Base-by-base conservation (phyloP, 1,140 invertebrate genomes). In the Macrocentrus cingulum region DNA sequence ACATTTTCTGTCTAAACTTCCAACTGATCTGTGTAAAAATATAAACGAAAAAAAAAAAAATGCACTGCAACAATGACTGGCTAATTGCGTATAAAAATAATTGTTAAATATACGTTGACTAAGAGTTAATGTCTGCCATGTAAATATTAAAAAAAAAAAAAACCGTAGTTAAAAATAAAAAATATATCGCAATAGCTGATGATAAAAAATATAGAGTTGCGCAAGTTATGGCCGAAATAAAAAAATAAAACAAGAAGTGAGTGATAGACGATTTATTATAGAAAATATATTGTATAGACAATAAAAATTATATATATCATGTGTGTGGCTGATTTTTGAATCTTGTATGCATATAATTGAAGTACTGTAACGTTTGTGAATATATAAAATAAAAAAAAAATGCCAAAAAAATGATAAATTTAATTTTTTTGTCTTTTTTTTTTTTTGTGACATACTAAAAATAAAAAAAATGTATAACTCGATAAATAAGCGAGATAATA, bases 331-430 rank as follows among this genome's bases (percentile, higher is more conserved):
- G 68, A 67, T 60, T 52, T 59, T 60, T 48, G 19, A 46, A 32
- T 67, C 60, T 69, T 60, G 65, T 64, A 61, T 70, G 68, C 70
- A 67, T 66, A 70, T 70, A 72, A 59, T 60, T 63, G 65, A 65
- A 71, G 65, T 61, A 61, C 68, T 77, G 67, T 75, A 76, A 69
- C 58, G 64, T 76, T 79, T 77, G 71, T 73, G 70, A 79, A 72
- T 71, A 68, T 46, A 61, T 70, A 66, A 69, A 77, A 65, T 67
- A 68, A 52, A 72, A 70, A 69, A 63, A 69, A 69, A 61, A 59
- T 63, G 59, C 60, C 61, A 74, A 73, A 69, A 72, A 70, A 71
- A 66, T 23, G 34, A 29, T 45, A 54, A 54, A 54, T 23, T n/a
- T 42, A 52, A 36, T n/a, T n/a, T n/a, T n/a, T n/a, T n/a, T n/a